Percentiles rank a stretch among this genome's conserved stretches.
phyloP scores from a whole-genome alignment of 2,797 vertebrate species.

The Sebastes minor region DNA sequence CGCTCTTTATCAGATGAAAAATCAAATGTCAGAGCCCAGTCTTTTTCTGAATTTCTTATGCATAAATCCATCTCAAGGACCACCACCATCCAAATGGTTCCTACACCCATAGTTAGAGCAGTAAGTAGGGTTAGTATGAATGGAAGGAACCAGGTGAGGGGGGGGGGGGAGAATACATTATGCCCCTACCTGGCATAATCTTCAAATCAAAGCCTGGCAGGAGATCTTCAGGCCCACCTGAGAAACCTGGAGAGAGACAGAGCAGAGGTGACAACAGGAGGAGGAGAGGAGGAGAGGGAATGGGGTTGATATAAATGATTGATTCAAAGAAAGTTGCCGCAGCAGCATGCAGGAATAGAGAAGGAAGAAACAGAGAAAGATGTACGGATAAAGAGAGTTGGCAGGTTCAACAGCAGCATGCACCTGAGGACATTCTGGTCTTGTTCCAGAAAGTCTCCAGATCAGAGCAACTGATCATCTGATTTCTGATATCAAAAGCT shows the following conservation, averaged over 20 bases:
- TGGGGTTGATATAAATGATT: constrained; percentile 30
- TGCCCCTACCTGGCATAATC: constrained; percentile 98
- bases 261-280: constrained; percentile 51
- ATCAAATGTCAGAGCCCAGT: neutral
- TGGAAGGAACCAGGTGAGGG: constrained; percentile 71
- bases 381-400: neutral
- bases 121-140: constrained; percentile 56
- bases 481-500: constrained; percentile 3
- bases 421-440: constrained; percentile 15
- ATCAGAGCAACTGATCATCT: constrained; percentile 19
- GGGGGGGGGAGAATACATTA: constrained; percentile 67
- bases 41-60: neutral
- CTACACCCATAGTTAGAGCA: constrained; percentile 13
- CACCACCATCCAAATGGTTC: neutral
- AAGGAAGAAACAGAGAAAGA: constrained; percentile 12
- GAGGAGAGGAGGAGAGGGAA: constrained; percentile 35
- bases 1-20: neutral
- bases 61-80: neutral
- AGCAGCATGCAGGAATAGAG: constrained; percentile 57
- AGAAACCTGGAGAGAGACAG: constrained; percentile 94
- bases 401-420: constrained; percentile 54
- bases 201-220: constrained; percentile 98
- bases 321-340: constrained; percentile 42
- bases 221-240: constrained; percentile 95
- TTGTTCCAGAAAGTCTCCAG: constrained; percentile 34